These are phyloP conservation scores for Drosophila diplacantha DNA, from an alignment of 2,888 invertebrate species.

Conservation along the genomic window DNA sequence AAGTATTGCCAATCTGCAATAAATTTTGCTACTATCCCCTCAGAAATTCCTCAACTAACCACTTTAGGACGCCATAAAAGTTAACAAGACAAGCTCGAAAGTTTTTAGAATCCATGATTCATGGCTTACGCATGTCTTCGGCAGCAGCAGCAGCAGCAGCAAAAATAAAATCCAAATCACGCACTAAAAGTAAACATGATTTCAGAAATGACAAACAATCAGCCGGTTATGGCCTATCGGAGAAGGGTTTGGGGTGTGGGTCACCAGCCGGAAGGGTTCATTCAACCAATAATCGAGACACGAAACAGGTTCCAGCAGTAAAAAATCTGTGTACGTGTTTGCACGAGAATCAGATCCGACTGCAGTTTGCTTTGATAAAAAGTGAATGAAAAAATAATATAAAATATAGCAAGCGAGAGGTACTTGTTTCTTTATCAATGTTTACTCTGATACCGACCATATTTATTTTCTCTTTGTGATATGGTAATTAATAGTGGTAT, in stretches of 20 bases:
- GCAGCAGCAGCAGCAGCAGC: not conserved
- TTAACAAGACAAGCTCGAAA: not conserved
- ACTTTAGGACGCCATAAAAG: constrained; percentile 12
- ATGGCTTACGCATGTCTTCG: constrained; percentile 15
- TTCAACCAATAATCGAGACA: constrained; percentile 61
- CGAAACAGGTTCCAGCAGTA: constrained; percentile 55
- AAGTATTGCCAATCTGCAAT: constrained; percentile 1
- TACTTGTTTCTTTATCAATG: constrained; percentile 30
- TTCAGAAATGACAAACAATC: constrained; percentile 56
- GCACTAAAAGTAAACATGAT: constrained; percentile 45
- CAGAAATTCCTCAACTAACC: not conserved
- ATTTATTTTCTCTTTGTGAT: constrained; percentile 27
- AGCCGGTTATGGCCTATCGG: not conserved
- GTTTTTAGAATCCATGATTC: constrained; percentile 10
- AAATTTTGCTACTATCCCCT: not conserved
- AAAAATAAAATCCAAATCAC: constrained; percentile 29
- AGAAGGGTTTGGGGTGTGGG: constrained; percentile 3
- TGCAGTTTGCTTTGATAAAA: constrained; percentile 46
- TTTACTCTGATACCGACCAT: constrained; percentile 33
- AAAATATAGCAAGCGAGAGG: constrained; percentile 13
- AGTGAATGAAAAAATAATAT: constrained; percentile 16
- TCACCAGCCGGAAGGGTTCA: constrained; percentile 51
- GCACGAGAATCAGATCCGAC: constrained; percentile 30
- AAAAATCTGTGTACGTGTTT: constrained; percentile 38
- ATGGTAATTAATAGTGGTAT: constrained; percentile 16